Base-by-base conservation (phyloP, 30 jellyfish, hydroid and myxozoan genomes). In the Aurelia sp. region DNA sequence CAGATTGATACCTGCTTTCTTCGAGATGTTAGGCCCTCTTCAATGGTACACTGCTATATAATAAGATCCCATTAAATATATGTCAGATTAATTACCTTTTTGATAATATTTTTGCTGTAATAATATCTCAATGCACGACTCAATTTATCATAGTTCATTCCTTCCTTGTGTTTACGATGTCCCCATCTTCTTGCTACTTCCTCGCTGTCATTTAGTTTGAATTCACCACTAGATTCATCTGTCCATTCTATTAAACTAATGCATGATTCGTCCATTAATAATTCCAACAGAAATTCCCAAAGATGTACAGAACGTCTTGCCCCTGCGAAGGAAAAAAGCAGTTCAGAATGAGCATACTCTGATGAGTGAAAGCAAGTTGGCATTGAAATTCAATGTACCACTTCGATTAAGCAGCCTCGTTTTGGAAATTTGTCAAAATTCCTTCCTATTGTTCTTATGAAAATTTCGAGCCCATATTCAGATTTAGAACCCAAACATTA, bases 171-270 rank as follows among this genome's bases (percentile, higher is more conserved):
- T 62, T 94, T 94, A 4, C 99, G 96, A 31, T 82, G 96, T 11
- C 99, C 99, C 99, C 99, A 94, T 79, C 96, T 79, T 57, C 89
- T 80, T 20, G 99, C 99, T 1, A 94, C 99, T 57, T 89, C 99
- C 75, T 94, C 99, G 84, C 99, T 94, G 81, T 86, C 94, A 35
- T 88, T 94, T 74, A 94, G 64, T 68, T 89, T 89, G 82, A 94
- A 94, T 66, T 94, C 99, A 4, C 99, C 99, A 72, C 78, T 94
- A 0, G 91, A 52, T 78, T 94, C 99, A 60, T 94, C 99, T n/a
- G 99, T 94, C 99, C 99, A 94, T 58, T 94, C 97, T 9, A 94
- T 94, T 70, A 94, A 50, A 44, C 96, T 30, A 6, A 76, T 18
- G 48, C 93, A 84, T 19, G 91, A 30, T n/a, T 89, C 99, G 82